A percentile compares a stretch with the other conserved stretches of the same genome.
These are phyloP conservation scores for Machimus atricapillus DNA, from an alignment of 2,888 invertebrate genomes.

Conservation along the genomic window DNA sequence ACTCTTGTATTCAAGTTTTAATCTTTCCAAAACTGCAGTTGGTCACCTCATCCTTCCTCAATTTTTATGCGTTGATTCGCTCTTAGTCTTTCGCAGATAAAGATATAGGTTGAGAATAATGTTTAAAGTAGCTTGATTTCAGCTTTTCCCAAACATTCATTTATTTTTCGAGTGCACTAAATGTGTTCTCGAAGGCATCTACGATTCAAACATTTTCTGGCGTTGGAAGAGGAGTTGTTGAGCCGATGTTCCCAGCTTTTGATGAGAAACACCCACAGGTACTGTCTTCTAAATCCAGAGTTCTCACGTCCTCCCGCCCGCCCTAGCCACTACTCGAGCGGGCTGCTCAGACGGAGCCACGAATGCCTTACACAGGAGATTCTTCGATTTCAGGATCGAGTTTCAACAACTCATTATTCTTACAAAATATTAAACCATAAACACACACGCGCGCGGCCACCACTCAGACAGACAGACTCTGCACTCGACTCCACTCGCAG, in stretches of 20 bases:
- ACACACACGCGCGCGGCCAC: conserved; percentile 36
- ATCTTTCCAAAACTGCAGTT: too few species aligned
- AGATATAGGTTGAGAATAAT: not conserved
- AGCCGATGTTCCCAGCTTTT: not conserved
- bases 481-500: not conserved
- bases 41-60: too few species aligned
- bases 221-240: not conserved
- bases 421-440: conserved; percentile 50
- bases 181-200: not conserved
- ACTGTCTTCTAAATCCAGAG: not conserved
- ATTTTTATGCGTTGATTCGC: too few species aligned
- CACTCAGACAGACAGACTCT: not conserved
- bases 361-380: conserved; percentile 49
- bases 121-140: not conserved
- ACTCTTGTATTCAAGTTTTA: too few species aligned
- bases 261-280: conserved; percentile 9
- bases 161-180: not conserved
- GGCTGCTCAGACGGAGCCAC: conserved; percentile 44
- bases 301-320: not conserved
- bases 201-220: not conserved
- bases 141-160: not conserved
- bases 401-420: conserved; percentile 52
- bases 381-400: conserved; percentile 51
- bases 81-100: not conserved
- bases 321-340: not conserved